A percentile compares a stretch with the other conserved stretches of the same genome.
These are phyloP conservation scores for Octopus bimaculoides DNA, from an alignment of 1,140 invertebrate genomes.

Conservation along the genomic window DNA sequence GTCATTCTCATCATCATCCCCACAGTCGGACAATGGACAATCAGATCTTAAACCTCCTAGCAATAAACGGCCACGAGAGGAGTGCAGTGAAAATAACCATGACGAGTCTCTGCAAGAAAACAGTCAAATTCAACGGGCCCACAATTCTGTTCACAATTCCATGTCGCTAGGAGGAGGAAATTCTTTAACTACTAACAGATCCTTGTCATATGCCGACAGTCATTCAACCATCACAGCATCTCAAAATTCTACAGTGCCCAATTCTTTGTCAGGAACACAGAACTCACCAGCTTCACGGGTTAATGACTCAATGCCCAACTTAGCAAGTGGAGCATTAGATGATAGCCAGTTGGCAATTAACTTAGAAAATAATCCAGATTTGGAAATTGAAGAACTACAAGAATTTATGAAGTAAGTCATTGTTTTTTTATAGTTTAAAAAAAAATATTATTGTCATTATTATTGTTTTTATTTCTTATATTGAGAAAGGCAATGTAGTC, in stretches of 20 bases:
- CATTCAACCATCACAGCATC: background rate
- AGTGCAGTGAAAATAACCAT: background rate
- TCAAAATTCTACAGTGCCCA: background rate
- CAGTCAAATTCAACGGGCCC: background rate
- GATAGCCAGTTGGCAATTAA: conserved; percentile 26
- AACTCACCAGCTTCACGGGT: conserved; percentile 8
- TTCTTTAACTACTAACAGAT: background rate
- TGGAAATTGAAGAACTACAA: conserved; percentile 36
- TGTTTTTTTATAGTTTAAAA: too few relatives aligned
- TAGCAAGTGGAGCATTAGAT: background rate
- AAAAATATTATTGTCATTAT: too few relatives aligned
- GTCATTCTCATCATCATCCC: background rate
- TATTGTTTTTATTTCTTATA: too few relatives aligned
- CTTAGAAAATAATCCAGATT: conserved; percentile 29
- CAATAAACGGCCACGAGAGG: conserved; percentile 8
- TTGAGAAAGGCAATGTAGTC: too few relatives aligned
- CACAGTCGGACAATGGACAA: conserved; percentile 7
- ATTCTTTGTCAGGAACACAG: background rate
- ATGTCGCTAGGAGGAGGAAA: background rate
- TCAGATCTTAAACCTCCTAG: conserved; percentile 7
- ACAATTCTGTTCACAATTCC: conserved; percentile 5
- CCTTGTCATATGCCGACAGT: background rate
- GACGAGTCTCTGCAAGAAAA: conserved; percentile 1
- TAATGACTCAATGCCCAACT: background rate
- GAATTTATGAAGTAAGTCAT: conserved; percentile 40